These are phyloP conservation scores for Cairina moschata DNA, from an alignment of 2,113 vertebrate species.

Conservation along the genomic window DNA sequence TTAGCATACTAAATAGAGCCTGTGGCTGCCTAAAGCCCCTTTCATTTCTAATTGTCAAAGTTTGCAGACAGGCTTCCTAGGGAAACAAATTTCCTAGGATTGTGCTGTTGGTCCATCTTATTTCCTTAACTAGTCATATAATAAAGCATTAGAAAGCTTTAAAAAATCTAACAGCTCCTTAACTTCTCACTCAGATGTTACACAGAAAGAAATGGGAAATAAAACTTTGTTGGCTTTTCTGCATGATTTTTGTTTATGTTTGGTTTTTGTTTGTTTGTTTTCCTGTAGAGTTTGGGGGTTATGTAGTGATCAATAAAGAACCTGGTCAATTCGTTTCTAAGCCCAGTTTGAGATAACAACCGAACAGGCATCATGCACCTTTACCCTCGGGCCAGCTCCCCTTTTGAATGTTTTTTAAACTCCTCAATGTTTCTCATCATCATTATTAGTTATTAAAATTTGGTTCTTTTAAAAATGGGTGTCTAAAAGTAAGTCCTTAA, in stretches of 20 bases:
- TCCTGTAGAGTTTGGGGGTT: fast-evolving
- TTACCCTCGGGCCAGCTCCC: neutral
- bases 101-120: neutral
- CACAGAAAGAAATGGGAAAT: neutral
- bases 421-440: neutral
- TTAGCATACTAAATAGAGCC: neutral
- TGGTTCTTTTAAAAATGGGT: neutral
- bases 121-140: neutral
- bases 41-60: neutral
- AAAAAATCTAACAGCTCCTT: neutral
- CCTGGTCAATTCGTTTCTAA: neutral
- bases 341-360: neutral
- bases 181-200: neutral
- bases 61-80: neutral
- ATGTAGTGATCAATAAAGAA: neutral
- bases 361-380: neutral
- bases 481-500: neutral
- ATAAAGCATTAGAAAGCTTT: neutral
- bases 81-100: neutral
- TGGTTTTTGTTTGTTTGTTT: neutral
- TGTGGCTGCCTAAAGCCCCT: neutral
- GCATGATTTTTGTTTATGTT: neutral
- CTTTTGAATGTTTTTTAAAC: neutral
- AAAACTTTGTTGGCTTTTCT: neutral
- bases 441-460: neutral